phyloP scores from a whole-genome alignment of 2,888 invertebrate genomes.

The Fragum sueziense region DNA sequence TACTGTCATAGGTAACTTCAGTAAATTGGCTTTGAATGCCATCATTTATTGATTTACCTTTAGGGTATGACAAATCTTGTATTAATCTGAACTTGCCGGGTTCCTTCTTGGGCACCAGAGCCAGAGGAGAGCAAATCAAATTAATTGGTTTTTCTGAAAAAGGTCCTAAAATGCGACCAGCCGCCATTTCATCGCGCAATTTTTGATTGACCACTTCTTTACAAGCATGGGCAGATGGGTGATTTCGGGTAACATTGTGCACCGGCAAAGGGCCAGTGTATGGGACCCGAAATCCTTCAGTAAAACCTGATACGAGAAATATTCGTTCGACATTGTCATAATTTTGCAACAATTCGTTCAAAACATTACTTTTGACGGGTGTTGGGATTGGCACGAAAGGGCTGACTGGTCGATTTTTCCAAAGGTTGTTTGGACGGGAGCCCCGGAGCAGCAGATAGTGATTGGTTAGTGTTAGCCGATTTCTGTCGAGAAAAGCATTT shows the following conservation, averaged over 20 bases:
- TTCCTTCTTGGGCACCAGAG: slow-evolving; percentile 21
- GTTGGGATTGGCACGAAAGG: too few species aligned
- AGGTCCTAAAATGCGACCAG: slow-evolving; percentile 29
- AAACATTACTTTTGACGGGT: too few species aligned
- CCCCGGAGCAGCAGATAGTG: slow-evolving; percentile 45
- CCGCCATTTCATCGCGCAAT: slow-evolving; percentile 27
- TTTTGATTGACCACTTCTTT: slow-evolving; percentile 26
- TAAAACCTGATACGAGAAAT: background rate
- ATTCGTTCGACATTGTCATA: background rate
- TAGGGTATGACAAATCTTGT: slow-evolving; percentile 40
- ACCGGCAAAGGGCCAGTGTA: background rate
- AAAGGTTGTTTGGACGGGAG: too few species aligned
- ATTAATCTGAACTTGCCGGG: slow-evolving; percentile 13
- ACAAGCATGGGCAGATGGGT: slow-evolving; percentile 21
- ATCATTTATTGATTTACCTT: slow-evolving; percentile 16
- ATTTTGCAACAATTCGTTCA: too few species aligned
- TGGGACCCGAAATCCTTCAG: background rate
- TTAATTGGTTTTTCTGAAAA: slow-evolving; percentile 31
- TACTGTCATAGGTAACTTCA: slow-evolving; percentile 30
- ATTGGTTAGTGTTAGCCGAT: background rate
- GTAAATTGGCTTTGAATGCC: slow-evolving; percentile 21
- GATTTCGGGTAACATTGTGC: slow-evolving; percentile 13
- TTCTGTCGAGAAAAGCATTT: background rate
- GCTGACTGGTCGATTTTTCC: too few species aligned
- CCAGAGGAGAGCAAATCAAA: too few species aligned